These are phyloP conservation scores for Beroe forskalii DNA, from an alignment of 37 sponge, comb jelly and placozoan species.

Conservation along the genomic window DNA sequence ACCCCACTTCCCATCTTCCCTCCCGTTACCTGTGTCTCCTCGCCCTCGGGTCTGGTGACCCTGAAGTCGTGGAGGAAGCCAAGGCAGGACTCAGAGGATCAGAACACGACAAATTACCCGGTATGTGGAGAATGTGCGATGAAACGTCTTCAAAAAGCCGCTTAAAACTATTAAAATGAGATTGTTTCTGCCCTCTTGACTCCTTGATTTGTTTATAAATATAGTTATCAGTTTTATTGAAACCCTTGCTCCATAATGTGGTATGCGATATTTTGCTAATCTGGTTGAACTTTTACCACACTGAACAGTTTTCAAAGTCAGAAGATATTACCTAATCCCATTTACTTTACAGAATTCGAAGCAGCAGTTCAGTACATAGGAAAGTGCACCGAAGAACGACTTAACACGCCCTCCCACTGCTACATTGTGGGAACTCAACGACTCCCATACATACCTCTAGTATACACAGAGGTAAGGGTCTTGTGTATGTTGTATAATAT, in stretches of 20 bases:
- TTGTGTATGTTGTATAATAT: neutral
- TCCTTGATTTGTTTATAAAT: too few species aligned
- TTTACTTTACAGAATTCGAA: neutral
- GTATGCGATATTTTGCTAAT: too few species aligned
- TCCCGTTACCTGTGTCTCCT: constrained; percentile 53
- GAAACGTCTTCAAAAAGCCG: too few species aligned
- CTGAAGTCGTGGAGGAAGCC: neutral
- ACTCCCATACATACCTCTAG: constrained; percentile 1
- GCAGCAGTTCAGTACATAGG: constrained; percentile 10
- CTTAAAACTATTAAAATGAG: too few species aligned
- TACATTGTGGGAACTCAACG: constrained; percentile 33
- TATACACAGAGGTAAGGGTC: neutral
- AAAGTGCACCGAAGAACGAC: constrained; percentile 1
- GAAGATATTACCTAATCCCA: too few species aligned
- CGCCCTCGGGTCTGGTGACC: neutral
- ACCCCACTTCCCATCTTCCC: constrained; percentile 39
- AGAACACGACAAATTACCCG: constrained; percentile 13
- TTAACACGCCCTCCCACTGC: neutral
- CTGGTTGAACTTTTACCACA: too few species aligned
- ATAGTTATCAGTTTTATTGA: too few species aligned
- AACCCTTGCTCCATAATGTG: too few species aligned
- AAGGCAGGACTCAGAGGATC: constrained; percentile 4
- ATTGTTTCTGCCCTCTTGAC: too few species aligned
- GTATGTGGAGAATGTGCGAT: neutral
- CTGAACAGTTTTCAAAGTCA: too few species aligned